Base-by-base conservation (phyloP, 2,888 invertebrate species). In the Chaetoderma sp. region DNA sequence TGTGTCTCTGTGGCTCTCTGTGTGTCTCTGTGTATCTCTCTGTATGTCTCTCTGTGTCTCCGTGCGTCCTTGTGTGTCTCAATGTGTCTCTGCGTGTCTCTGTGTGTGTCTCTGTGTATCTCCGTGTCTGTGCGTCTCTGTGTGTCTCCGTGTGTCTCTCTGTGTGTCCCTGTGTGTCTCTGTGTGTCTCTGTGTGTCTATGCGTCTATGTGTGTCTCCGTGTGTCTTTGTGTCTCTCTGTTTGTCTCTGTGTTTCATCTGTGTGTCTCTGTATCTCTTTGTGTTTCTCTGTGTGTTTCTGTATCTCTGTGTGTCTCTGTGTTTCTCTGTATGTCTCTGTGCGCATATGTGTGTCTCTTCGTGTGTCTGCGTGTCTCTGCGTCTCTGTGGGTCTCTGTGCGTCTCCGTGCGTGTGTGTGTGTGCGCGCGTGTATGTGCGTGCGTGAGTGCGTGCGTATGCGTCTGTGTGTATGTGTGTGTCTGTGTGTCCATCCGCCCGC, bases 241-340 rank as follows among this genome's bases (percentile, higher is more conserved):
- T 57, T n/a, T 42, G 42, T 57, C 27, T 57, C 27, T 57, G 39
- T 57, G 42, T 57, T 27, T 57, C 27, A n/a, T 57, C 27, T 57
- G 25, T 42, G 39, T 57, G 42, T 57, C n/a, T 57, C 27, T 57
- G 39, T 57, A 28, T 57, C 27, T 57, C 27, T 42, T n/a, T 42
- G 1, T 57, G 39, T 57, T 2, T 57, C 2, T 39, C 27, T 57
- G 39, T 39, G 44, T 57, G 39, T 57, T 25, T 42, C 16, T 57
- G 39, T 57, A 6, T 42, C 23, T 57, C 4, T 57, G 21, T 45
- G 28, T 58, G 58, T 45, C 30, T 58, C 30, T 33, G 18, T 45
- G 58, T 42, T 8, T 58, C 45, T 58, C 30, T 45, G 58, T 45
- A 13, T 58, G 58, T 58, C 30, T 45, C 16, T 58, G 30, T 45